phyloP scores from a whole-genome alignment of 2,888 invertebrate genomes.

The Axea sp. region DNA sequence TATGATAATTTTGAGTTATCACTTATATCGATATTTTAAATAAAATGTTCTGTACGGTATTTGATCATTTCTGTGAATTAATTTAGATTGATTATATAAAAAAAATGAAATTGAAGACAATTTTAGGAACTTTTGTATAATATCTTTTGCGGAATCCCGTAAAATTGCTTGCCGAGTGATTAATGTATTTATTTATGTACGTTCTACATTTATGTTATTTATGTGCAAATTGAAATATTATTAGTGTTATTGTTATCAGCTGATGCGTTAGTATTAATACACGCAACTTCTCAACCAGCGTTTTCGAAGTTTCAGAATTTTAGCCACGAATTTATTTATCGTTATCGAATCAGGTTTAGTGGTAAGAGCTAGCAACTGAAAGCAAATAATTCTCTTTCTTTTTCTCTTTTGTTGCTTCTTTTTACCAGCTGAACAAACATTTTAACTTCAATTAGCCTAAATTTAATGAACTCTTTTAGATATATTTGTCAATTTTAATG shows the following conservation, averaged over 20 bases:
- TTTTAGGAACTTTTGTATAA: too few relatives aligned
- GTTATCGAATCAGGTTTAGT: background rate
- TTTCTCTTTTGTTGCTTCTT: background rate
- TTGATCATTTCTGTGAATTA: too few relatives aligned
- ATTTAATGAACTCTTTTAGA: conserved; percentile 27
- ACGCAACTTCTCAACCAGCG: conserved; percentile 10
- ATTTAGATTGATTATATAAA: background rate
- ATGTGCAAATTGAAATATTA: conserved; percentile 42
- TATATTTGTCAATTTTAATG: conserved; percentile 11
- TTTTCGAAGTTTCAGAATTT: conserved; percentile 17
- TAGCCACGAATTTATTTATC: conserved; percentile 38
- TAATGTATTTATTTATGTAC: conserved; percentile 51
- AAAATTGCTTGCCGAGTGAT: conserved; percentile 12
- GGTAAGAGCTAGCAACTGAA: background rate
- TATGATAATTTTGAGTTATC: too few relatives aligned
- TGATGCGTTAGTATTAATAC: conserved; percentile 21
- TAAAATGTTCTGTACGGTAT: too few relatives aligned
- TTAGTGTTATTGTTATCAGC: conserved; percentile 44
- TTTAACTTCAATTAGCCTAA: conserved; percentile 7
- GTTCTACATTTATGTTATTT: conserved; percentile 46
- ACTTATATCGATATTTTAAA: too few relatives aligned
- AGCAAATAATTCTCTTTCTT: too few relatives aligned
- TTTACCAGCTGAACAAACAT: background rate
- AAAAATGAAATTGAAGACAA: background rate
- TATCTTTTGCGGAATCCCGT: background rate